Base-by-base conservation (phyloP, 2,113 vertebrate species). In the Alces alces region DNA sequence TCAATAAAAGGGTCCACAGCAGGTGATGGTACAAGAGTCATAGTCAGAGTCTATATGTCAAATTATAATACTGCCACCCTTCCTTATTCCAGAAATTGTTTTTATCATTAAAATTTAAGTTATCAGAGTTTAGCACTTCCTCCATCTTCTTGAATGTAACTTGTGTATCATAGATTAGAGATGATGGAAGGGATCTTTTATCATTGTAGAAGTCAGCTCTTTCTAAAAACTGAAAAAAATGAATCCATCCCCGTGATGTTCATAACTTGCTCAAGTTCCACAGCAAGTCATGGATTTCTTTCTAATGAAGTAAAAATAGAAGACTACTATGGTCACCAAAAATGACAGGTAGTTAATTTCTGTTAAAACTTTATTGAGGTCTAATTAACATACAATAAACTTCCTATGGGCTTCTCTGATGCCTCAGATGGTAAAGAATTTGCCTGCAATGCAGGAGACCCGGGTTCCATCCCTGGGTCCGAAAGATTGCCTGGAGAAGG, bases 11-110 rank as follows among this genome's bases (percentile, higher is more conserved):
- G 95, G 94, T 33, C 88, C 60, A 90, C 79, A 97, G 13, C 5
- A 84, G 70, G 80, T 95, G 58, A 85, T 96, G 89, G 76, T 87
- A 82, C 36, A 97, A 88, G 84, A 97, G 79, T 85, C 96, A 98
- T 97, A 97, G 94, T 90, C 96, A 45, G 19, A 97, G 86, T 66
- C 83, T 91, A 89, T 57, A 86, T 93, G 86, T 89, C 58, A 93
- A 97, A 92, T 97, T 96, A 86, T 95, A 96, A 93, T 91, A 47
- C 54, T 78, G 28, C 70, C 86, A 39, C 23, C 11, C 8, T 16
- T 76, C 6, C 36, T 73, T 86, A 54, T 30, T 9, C 27, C 21
- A n/a, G 47, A 86, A 86, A 23, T 52, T 83, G 89, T 94, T 57
- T 55, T 70, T 64, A 21, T 79, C 66, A 14, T 91, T 30, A 91